Base-by-base conservation (phyloP, 2,113 vertebrate genomes). In the Picathartes gymnocephalus region DNA sequence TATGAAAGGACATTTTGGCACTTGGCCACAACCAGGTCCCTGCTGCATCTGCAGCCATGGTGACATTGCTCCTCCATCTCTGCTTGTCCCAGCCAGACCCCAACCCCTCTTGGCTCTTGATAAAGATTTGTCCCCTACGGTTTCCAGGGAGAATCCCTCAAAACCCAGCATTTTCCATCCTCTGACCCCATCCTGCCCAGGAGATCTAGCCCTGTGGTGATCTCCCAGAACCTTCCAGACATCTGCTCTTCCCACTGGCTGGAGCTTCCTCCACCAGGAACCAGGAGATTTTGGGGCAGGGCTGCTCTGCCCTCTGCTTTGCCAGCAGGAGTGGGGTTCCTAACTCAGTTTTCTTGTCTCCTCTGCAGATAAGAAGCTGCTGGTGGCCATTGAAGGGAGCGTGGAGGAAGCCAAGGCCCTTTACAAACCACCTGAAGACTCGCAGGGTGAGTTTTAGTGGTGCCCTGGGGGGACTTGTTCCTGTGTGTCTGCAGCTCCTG, bases 361-460 rank as follows among this genome's bases (percentile, higher is more conserved):
- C 93, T 98, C 42, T 91, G 33, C 88, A 99, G 99, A 99, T 95
- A 99, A 99, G 95, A 99, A 98, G 69, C 96, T 99, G 76, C 95
- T 83, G 33, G 98, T 99, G 87, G 98, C 98, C 3, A 99, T 99
- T 8, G 99, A 98, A 87, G 99, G 99, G 15, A 99, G 99, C 4
- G 99, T 99, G 70, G 99, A 99, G 21, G 99, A 99, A 96, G 99
- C 99, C 97, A 99, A 99, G 92, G 99, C 99, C 35, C 97, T 99
- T 50, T 99, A 99, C 93, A 99, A 99, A 92, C 99, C 99, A 1
- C 99, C 99, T 3, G 99, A 99, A 77, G 99, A 99, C 96, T 99
- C 99, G 0, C 99, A 99, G 97, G 99, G 99, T 99, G 97, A 93
- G 92, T 20, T 69, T 40, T 28, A 30, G 8, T 44, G 37, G 16